Conservation (phyloP, 2,797 vertebrate species). For the Capromys pilorides region DNA sequence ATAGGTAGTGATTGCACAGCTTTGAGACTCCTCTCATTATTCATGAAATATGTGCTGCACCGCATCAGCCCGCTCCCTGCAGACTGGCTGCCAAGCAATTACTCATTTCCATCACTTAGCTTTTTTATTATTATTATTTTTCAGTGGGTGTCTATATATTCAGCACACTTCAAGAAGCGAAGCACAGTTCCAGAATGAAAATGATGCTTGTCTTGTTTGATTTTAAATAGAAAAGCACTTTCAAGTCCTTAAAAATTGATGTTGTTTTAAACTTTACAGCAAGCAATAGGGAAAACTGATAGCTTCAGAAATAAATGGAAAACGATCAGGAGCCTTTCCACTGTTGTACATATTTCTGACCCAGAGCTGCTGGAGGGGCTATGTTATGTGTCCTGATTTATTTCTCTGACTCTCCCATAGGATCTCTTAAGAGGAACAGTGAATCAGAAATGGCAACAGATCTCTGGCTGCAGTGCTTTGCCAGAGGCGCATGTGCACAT, state of each 20-base stretch:
- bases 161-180: conserved; percentile 83
- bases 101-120: conserved; percentile 86
- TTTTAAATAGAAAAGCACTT: conserved; percentile 86
- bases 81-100: conserved; percentile 86
- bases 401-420: conserved; percentile 65
- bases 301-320: conserved; percentile 77
- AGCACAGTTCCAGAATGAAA: conserved; percentile 81
- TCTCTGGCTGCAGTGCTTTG: background rate
- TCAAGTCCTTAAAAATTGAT: conserved; percentile 85
- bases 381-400: conserved; percentile 63
- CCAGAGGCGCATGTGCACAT: background rate
- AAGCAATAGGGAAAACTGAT: conserved; percentile 74
- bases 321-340: conserved; percentile 76
- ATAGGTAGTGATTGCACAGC: conserved; percentile 86
- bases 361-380: conserved; percentile 55
- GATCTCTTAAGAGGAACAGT: conserved; percentile 41
- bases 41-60: conserved; percentile 86
- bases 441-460: conserved; percentile 24
- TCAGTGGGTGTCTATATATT: conserved; percentile 84
- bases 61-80: conserved; percentile 86
- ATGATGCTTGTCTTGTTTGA: conserved; percentile 86
- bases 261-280: conserved; percentile 83
- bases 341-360: conserved; percentile 68
- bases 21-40: conserved; percentile 86
- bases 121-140: conserved; percentile 84